Conservation (phyloP, 2,797 vertebrate species). For the Florisuga fusca region DNA sequence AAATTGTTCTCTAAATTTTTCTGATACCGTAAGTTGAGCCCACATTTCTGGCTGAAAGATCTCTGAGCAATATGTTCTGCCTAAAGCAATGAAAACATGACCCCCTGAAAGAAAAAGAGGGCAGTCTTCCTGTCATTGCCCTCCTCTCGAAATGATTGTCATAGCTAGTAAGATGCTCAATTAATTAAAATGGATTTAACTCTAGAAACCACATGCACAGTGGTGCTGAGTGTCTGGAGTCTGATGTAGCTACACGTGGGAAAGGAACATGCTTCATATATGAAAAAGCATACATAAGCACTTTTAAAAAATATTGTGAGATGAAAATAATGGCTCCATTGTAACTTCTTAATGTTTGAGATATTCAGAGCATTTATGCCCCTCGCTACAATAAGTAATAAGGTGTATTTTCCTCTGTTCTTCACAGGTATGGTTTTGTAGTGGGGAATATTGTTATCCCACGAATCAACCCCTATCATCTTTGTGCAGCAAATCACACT, state of each 20-base stretch:
- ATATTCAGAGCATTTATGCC: not conserved
- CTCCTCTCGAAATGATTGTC: not conserved
- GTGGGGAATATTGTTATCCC: conserved; percentile 81
- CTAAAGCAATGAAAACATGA: not conserved
- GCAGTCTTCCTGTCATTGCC: not conserved
- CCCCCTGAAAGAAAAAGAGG: not conserved
- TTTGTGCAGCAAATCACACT: conserved; percentile 83
- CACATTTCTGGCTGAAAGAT: not conserved
- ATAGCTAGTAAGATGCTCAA: not conserved
- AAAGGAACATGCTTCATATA: not conserved
- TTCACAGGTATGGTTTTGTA: conserved; percentile 88
- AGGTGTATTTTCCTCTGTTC: not conserved
- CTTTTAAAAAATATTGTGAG: not conserved
- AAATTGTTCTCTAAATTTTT: not conserved
- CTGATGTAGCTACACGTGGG: not conserved
- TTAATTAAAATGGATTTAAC: not conserved
- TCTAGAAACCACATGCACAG: not conserved
- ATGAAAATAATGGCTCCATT: not conserved
- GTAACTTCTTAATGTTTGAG: not conserved
- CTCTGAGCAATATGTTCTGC: not conserved
- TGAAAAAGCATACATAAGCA: not conserved
- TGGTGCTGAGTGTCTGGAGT: not conserved
- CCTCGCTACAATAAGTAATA: not conserved
- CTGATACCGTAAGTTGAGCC: not conserved
- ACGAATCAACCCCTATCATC: conserved; percentile 76